Evolutionary conservation across 64 coral and sea anemone genomes (phyloP).

Genomic region (Porites lutea): DNA sequence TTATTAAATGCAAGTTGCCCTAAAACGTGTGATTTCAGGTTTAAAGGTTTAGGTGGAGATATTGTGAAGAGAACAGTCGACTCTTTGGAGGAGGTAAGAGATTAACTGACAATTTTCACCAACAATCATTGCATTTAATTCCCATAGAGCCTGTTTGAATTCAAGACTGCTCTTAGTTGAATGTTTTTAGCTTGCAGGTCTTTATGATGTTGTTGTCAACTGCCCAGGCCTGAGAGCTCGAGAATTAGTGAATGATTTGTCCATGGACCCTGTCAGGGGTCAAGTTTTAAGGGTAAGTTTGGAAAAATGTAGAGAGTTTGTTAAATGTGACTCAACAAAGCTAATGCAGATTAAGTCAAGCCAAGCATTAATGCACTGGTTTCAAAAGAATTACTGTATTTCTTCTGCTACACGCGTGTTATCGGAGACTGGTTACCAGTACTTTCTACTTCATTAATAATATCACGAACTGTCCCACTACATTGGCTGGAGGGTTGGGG

Average conservation of each 20-base stretch:
- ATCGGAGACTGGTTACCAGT: too few relatives aligned
- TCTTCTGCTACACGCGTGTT: too few relatives aligned
- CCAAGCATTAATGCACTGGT: too few relatives aligned
- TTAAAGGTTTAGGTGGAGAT: constrained; percentile 66
- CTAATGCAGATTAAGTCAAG: too few relatives aligned
- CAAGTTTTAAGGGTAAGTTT: constrained; percentile 85
- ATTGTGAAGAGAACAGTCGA: constrained; percentile 67
- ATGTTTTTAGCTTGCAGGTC: constrained; percentile 68
- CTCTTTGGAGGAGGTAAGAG: constrained; percentile 68
- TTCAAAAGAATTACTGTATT: too few relatives aligned
- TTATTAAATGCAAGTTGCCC: neutral
- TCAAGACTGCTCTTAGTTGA: neutral
- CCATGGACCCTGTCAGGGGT: constrained; percentile 76
- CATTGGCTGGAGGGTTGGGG: too few relatives aligned
- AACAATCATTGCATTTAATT: neutral
- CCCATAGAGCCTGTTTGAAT: neutral
- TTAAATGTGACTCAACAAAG: too few relatives aligned
- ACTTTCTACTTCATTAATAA: too few relatives aligned
- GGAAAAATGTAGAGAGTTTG: too few relatives aligned
- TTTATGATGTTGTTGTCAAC: constrained; percentile 90
- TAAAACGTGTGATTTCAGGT: constrained; percentile 7
- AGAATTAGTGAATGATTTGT: constrained; percentile 72
- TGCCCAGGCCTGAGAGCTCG: constrained; percentile 78
- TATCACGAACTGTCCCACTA: too few relatives aligned
- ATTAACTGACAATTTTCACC: neutral